phyloP scores from a whole-genome alignment of 53 echinoderm and acorn worm genomes.

The Astropecten irregularis region DNA sequence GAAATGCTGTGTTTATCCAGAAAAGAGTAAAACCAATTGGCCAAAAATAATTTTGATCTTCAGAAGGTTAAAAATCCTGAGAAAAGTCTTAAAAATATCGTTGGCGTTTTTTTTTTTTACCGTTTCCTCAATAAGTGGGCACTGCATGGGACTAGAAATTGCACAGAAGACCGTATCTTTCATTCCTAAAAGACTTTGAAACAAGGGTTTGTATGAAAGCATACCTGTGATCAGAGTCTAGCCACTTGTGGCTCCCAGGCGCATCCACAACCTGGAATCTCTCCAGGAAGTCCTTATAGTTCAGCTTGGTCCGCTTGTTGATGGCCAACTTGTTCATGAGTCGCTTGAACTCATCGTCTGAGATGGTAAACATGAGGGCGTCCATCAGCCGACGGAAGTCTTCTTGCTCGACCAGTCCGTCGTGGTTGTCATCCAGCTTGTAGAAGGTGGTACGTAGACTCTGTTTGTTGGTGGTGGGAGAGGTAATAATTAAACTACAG shows the following conservation, averaged over 20 bases:
- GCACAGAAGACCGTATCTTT: no score
- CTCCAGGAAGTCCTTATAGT: constrained; percentile 86
- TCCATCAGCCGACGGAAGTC: constrained; percentile 93
- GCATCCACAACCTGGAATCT: constrained; percentile 86
- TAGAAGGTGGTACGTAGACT: constrained; percentile 90
- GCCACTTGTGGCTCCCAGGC: constrained; percentile 91
- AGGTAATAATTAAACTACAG: background rate
- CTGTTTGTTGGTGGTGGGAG: constrained; percentile 29
- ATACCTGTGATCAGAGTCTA: constrained; percentile 97
- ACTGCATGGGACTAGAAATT: no score
- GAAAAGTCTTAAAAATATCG: no score
- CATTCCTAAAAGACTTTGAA: no score
- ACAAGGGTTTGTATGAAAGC: no score
- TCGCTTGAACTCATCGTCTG: constrained; percentile 84
- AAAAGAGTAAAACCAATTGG: no score
- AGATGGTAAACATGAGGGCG: constrained; percentile 84
- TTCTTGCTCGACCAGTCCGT: constrained; percentile 79
- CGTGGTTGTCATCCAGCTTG: constrained; percentile 96
- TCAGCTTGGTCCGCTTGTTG: constrained; percentile 80
- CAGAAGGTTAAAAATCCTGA: no score
- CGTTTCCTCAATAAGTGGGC: no score
- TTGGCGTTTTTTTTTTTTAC: no score
- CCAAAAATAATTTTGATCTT: no score
- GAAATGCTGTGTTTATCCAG: no score
- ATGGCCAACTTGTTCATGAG: constrained; percentile 82